A percentile compares a stretch with the other conserved stretches of the same genome.
phyloP scores from a whole-genome alignment of 92 coral and sea anemone genomes.

The Heliopora coerulea region DNA sequence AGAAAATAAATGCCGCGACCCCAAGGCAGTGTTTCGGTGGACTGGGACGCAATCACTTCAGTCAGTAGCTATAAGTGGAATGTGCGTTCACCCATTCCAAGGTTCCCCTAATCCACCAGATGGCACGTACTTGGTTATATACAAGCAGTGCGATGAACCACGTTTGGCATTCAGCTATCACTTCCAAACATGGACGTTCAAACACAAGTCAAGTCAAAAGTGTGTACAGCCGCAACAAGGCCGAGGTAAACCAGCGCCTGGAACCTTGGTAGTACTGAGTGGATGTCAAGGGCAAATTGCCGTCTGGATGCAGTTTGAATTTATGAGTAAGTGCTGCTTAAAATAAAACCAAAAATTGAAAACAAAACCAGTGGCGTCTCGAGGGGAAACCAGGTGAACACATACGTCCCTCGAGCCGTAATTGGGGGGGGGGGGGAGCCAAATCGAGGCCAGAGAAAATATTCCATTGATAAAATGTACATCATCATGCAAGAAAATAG shows the following conservation, averaged over 20 bases:
- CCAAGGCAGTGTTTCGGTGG: constrained; percentile 8
- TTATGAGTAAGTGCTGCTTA: neutral
- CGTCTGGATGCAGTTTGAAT: constrained; percentile 3
- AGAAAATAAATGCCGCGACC: constrained; percentile 8
- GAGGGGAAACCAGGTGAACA: neutral
- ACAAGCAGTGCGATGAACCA: neutral
- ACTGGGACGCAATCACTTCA: neutral
- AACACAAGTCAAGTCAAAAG: neutral
- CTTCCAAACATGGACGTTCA: neutral
- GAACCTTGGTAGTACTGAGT: neutral
- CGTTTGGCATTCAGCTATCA: constrained; percentile 1
- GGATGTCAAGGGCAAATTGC: neutral
- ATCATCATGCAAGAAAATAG: too few relatives aligned
- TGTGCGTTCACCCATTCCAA: neutral
- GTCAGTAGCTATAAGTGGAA: constrained; percentile 5
- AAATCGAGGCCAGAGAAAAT: too few relatives aligned
- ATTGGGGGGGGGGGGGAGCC: too few relatives aligned
- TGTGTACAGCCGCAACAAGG: constrained; percentile 8
- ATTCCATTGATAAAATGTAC: too few relatives aligned
- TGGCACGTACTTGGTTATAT: constrained; percentile 14
- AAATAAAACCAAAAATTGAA: neutral
- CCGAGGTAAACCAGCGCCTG: neutral
- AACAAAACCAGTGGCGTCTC: too few relatives aligned
- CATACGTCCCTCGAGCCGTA: too few relatives aligned
- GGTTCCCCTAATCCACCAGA: neutral